Base-by-base conservation (phyloP, 2,888 invertebrate species). In the Rhingia campestris region DNA sequence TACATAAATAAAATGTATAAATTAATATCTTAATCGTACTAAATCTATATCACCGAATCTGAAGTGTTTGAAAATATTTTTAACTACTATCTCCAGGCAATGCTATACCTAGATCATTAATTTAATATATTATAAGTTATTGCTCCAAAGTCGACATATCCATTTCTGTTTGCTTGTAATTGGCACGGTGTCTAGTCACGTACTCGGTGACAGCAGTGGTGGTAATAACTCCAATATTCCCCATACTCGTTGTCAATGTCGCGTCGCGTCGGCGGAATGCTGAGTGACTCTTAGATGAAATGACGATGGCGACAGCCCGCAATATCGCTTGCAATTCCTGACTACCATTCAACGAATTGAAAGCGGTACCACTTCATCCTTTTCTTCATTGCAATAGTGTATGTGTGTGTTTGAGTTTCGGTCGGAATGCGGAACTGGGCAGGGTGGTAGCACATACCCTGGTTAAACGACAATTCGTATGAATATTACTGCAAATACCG, bases 171-270 rank as follows among this genome's bases (percentile, higher is more conserved):
- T 10, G 22, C 7, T 53, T 14, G 63, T 82, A 73, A 82, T 82
- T 82, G 79, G 67, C 73, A 79, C n/a, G 63, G 63, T 58, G 73
- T 73, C 63, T 74, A 73, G 77, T 77, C 82, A 82, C 82, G 82
- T 82, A 73, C 73, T 58, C 39, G 14, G 59, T 49, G 61, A 58
- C 56, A 73, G 77, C 56, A 69, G 56, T 56, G 67, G 37, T 61
- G 63, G 51, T 49, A 67, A 82, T 63, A 82, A 41, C 63, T 63
- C 56, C 82, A 54, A 69, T 77, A 77, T 69, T 54, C 33, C 9
- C 43, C 39, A 32, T 39, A 45, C 47, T 63, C 37, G 10, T 49
- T 10, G 39, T 35, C 61, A 51, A 4, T 53, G 43, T 49, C 22
- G 32, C 45, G 30, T 41, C 6, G 43, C 14, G 33, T 35, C 33